Base-by-base conservation (phyloP, 2,888 invertebrate species). In the Pyrochroa serraticornis region DNA sequence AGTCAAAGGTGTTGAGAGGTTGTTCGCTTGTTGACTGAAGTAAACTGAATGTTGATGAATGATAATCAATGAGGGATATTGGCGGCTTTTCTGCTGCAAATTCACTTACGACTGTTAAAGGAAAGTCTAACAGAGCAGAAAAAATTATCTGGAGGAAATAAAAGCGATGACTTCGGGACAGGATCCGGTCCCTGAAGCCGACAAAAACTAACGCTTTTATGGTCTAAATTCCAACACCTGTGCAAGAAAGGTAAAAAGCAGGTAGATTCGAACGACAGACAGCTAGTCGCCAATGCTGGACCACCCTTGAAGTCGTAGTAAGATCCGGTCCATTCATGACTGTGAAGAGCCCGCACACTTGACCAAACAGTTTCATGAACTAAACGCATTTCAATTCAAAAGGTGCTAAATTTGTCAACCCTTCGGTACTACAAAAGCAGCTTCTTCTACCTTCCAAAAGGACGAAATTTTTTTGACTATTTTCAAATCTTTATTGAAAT, bases 251-350 rank as follows among this genome's bases (percentile, higher is more conserved):
- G 52, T 39, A 30, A 54, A 32, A 30, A 42, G 45, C 66, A 66
- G 64, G 66, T 66, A 66, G 48, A 48, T 53, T 49, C 51, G 31
- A 58, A 35, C 44, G 52, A 61, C 44, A 72, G 71, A 73, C 73
- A 65, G 68, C 59, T 65, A 57, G 73, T 70, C 73, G 72, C 73
- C 73, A 64, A 65, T 58, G 53, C 47, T 49, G 45, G 74, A 74
- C 74, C 74, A 74, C 74, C 74, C 73, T 66, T 67, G 68, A 65
- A 64, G 53, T 59, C 56, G 62, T 69, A 69, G 69, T 69, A 69
- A 67, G 63, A 64, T 64, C 65, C 68, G 65, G 61, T 63, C 46
- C 68, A 69, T 70, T 66, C 69, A 71, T 65, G 58, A 63, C 47
- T 41, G 44, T 45, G 44, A 38, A 38, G 39, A 36, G 47, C 12